Conservation (phyloP, 2,113 vertebrate genomes). For the Saccopteryx bilineata region DNA sequence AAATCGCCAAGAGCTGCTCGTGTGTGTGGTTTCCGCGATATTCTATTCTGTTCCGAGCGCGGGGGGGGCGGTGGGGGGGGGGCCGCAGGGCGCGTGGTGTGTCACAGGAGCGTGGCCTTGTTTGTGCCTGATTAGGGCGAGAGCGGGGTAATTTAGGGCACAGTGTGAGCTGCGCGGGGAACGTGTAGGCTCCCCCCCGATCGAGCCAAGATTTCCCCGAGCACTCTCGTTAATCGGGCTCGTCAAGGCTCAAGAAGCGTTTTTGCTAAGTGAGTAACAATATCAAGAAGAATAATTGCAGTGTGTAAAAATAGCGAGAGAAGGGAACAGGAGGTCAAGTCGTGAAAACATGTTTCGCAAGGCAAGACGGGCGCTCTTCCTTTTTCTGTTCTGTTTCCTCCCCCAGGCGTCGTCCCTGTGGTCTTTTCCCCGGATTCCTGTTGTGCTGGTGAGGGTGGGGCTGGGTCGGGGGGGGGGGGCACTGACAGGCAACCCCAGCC, state of each 20-base stretch:
- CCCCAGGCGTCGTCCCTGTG: too few relatives aligned
- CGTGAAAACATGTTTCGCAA: conserved; percentile 60
- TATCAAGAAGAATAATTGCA: conserved; percentile 67
- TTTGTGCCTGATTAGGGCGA: background rate
- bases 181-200: background rate
- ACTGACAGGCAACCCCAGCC: accelerated
- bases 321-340: conserved; percentile 65
- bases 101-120: background rate
- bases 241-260: background rate
- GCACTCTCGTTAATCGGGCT: conserved; percentile 34
- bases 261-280: conserved; percentile 58
- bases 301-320: conserved; percentile 73
- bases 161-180: background rate
- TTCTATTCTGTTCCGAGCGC: background rate
- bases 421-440: background rate
- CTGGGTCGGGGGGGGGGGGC: accelerated
- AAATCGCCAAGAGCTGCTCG: background rate
- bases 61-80: background rate
- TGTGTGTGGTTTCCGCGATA: background rate
- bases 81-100: background rate
- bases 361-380: background rate
- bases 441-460: background rate
- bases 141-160: background rate
- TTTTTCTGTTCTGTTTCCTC: background rate
- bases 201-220: background rate